phyloP scores from a whole-genome alignment of 2,113 vertebrate species.

The Saccopteryx leptura region DNA sequence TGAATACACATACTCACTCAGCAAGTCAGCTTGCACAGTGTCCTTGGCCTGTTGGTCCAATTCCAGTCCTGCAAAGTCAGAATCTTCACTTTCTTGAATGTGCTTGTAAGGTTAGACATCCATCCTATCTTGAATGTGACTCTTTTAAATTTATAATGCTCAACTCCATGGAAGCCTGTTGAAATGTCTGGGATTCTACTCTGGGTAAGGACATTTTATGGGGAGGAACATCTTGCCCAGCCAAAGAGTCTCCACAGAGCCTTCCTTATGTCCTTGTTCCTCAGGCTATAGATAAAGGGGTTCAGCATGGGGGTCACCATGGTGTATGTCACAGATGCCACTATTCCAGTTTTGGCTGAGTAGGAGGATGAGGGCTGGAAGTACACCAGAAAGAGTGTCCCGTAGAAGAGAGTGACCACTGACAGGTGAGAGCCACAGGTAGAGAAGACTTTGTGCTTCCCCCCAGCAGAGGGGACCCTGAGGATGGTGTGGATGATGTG shows the following conservation, averaged over 20 bases:
- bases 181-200: neutral
- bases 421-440: conserved; percentile 70
- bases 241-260: conserved; percentile 52
- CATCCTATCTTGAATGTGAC: neutral
- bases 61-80: neutral
- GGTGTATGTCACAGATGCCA: conserved; percentile 37
- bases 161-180: neutral
- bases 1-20: neutral
- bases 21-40: neutral
- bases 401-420: conserved; percentile 63
- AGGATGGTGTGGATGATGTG: conserved; percentile 59
- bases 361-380: conserved; percentile 57
- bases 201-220: neutral
- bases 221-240: neutral
- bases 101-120: neutral
- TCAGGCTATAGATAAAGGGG: conserved; percentile 69
- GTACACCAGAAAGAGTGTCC: conserved; percentile 52
- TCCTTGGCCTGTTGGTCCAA: neutral
- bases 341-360: conserved; percentile 38
- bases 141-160: neutral
- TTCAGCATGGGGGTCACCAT: conserved; percentile 68
- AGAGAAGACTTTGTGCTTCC: conserved; percentile 66
- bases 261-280: conserved; percentile 60
- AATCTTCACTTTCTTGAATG: neutral
- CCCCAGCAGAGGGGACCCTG: conserved; percentile 18